Base-by-base conservation (phyloP, 2,797 vertebrate species). In the Craterocephalus amniculus region DNA sequence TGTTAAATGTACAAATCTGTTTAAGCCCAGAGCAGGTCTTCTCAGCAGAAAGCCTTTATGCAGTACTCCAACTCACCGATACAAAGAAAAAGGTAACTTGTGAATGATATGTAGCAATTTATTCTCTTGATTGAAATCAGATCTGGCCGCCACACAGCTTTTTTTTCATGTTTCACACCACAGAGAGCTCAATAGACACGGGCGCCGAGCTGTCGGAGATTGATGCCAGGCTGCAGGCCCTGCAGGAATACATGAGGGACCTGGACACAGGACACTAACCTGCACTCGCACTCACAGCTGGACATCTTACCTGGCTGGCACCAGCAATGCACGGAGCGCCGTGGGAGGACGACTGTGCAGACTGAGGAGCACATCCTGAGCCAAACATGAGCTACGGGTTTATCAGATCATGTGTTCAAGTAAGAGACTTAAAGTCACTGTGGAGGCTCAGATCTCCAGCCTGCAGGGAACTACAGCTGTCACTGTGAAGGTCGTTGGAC, bases 171-270 rank as follows among this genome's bases (percentile, higher is more conserved):
- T 74, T 6, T 34, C 45, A 14, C 48, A 61, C 27, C 34, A 0
- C 86, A 97, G 97, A 96, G 63, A 94, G 93, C 82, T 92, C 90
- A 43, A 80, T 92, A 0, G 94, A 96, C 45, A 92, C 94, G 0
- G 91, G 93, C 0, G 91, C 94, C 0, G 96, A 97, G 84, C 93
- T 97, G 65, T 96, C 96, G 0, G 96, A 97, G 84, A 97, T 98
- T 0, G 96, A 98, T 0, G 95, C 95, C 27, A 93, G 96, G 45
- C 92, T 98, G 55, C 95, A 95, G 87, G 97, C 96, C 0, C 91
- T 98, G 71, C 96, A 98, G 90, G 96, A 96, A 13, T 97, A 97
- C 91, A 97, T 97, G 96, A 95, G 94, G 73, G 94, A 94, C 36
- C 88, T 98, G 83, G 96, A 96, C 76, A 96, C 95, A 0, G 91